Evolutionary conservation across 2,888 invertebrate species (phyloP).

Genomic region (Ophonus ardosiacus): DNA sequence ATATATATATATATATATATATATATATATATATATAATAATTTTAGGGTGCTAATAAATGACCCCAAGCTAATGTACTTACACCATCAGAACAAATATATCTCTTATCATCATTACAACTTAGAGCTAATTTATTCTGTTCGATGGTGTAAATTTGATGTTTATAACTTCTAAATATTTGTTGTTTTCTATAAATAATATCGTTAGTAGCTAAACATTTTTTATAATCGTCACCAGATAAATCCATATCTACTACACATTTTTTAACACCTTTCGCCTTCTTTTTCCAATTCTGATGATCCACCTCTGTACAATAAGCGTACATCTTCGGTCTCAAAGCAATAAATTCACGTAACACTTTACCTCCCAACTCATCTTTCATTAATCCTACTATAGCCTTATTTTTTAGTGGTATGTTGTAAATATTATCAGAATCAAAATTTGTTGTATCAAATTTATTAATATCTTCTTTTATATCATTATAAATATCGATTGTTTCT

Average conservation of each 20-base stretch:
- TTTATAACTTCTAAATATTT: background rate
- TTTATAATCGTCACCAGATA: background rate
- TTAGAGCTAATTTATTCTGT: background rate
- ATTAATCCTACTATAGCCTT: background rate
- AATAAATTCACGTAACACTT: background rate
- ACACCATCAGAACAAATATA: background rate
- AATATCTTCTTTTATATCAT: slow-evolving; percentile 3
- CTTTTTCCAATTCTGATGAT: background rate
- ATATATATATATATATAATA: too few relatives aligned
- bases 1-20: too few relatives aligned
- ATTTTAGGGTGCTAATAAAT: too few relatives aligned
- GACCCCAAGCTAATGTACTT: background rate
- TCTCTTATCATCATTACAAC: background rate
- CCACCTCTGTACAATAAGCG: background rate
- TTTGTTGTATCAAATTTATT: slow-evolving; percentile 10
- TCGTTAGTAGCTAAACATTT: background rate
- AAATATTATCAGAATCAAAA: background rate
- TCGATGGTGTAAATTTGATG: background rate
- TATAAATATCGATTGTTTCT: slow-evolving; percentile 9
- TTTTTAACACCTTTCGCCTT: slow-evolving; percentile 21
- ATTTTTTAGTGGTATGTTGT: background rate
- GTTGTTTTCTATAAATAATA: background rate
- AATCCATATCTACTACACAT: slow-evolving; percentile 10
- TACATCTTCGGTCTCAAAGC: slow-evolving; percentile 16
- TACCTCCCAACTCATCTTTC: slow-evolving; percentile 13